phyloP scores from a whole-genome alignment of 30 jellyfish, hydroid and myxozoan species.

The Nemopilema nomurai region DNA sequence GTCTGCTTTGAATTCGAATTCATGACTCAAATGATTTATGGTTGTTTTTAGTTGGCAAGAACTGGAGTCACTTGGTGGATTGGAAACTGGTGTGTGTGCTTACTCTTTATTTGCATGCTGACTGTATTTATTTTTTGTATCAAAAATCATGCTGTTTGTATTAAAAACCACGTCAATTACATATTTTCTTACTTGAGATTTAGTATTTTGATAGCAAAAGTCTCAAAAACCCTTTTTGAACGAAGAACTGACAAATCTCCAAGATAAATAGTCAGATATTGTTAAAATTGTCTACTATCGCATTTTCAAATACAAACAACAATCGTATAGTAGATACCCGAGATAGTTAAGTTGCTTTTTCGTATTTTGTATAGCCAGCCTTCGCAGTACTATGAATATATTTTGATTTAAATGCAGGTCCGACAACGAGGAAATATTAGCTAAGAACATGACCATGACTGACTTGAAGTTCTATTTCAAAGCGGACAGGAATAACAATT shows the following conservation, averaged over 20 bases:
- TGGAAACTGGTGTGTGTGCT: slow-evolving; percentile 21
- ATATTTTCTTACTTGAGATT: not conserved
- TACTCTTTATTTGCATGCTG: not conserved
- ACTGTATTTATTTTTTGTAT: not conserved
- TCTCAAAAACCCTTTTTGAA: too few relatives aligned
- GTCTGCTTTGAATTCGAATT: not conserved
- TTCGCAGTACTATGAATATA: too few relatives aligned
- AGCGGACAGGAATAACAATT: slow-evolving; percentile 31
- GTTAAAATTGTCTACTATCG: not conserved
- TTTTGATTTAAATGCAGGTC: slow-evolving; percentile 28
- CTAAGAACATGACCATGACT: not conserved
- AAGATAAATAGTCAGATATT: too few relatives aligned
- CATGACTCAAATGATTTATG: too few relatives aligned
- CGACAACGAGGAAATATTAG: slow-evolving; percentile 28
- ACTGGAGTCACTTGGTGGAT: slow-evolving; percentile 52
- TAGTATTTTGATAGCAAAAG: not conserved
- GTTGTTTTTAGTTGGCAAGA: slow-evolving; percentile 1
- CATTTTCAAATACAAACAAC: not conserved
- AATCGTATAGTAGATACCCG: too few relatives aligned
- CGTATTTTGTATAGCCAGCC: too few relatives aligned
- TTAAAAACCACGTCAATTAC: too few relatives aligned
- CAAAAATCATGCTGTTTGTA: too few relatives aligned
- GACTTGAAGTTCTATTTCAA: slow-evolving; percentile 36
- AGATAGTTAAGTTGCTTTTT: too few relatives aligned
- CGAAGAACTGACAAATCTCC: not conserved